Base-by-base conservation (phyloP, 1,140 invertebrate genomes). In the Drosophila simulans region DNA sequence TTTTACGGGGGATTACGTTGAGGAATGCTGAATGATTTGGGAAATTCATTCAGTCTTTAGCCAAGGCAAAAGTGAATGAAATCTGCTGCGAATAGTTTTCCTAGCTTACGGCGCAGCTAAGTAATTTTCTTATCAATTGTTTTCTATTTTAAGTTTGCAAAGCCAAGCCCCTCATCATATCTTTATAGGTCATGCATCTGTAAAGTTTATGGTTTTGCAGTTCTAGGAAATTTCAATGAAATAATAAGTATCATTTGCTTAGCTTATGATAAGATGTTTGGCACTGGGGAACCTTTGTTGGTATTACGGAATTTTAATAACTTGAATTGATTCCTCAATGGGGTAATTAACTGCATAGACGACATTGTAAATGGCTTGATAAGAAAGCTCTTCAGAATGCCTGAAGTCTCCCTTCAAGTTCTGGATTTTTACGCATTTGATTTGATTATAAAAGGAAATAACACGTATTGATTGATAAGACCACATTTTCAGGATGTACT, bases 11-110 rank as follows among this genome's bases (percentile, higher is more conserved):
- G 34, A 64, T 40, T 69, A 37, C 4, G n/a, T 49, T 49, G 8
- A n/a, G 45, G 35, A 65, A 34, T 65, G 63, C 4, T 49, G 58
- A 65, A 37, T 39, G 62, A 65, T 64, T 63, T 43, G 4, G 20
- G 22, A n/a, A n/a, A 63, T 35, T 59, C 27, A 63, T 57, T 22
- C 2, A 42, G 59, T n/a, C 22, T 57, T 42, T 65, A 22, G 10
- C 5, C 10, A 8, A 57, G 15, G 13, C 25, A 3, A 40, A 4
- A 46, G 22, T 64, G 13, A 35, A 45, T 43, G 11, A 13, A 45
- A 4, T 58, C 4, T 31, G 31, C 31, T 31, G 7, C 31, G 31
- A 31, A 31, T 31, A 31, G 31, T 31, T 22, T 22, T 22, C 20
- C 20, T 22, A 22, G 20, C 17, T 31, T 1, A 31, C 27, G 27